Evolutionary conservation across 2,888 invertebrate species (phyloP).

Genomic region (Tenthredo notha): DNA sequence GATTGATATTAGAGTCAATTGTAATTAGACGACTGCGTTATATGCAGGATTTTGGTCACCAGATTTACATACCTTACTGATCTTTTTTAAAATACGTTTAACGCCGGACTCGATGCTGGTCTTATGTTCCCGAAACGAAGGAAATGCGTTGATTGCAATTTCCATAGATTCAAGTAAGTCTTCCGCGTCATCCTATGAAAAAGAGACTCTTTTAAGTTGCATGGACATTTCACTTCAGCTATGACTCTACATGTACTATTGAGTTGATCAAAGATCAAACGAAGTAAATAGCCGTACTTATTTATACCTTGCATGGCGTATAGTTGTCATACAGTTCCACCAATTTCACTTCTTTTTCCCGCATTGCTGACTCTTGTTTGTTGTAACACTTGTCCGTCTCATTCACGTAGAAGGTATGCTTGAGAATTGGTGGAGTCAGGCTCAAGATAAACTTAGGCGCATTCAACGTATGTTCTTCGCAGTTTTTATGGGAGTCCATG

Average conservation of each 20-base stretch:
- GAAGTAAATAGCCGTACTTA: constrained; percentile 1
- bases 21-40: not conserved
- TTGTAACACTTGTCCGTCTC: constrained; percentile 22
- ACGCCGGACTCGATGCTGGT: not conserved
- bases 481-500: not conserved
- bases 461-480: constrained; percentile 22
- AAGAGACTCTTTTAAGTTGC: not conserved
- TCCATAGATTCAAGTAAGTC: not conserved
- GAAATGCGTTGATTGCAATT: not conserved
- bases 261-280: not conserved
- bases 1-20: not conserved
- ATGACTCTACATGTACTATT: not conserved
- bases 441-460: constrained; percentile 62
- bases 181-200: not conserved
- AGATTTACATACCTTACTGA: not conserved
- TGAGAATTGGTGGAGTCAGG: constrained; percentile 62
- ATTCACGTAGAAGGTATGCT: constrained; percentile 24
- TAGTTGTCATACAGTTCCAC: constrained; percentile 62
- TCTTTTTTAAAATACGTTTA: not conserved
- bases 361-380: constrained; percentile 42
- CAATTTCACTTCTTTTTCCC: constrained; percentile 60
- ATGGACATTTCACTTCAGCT: not conserved
- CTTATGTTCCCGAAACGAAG: not conserved
- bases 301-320: constrained; percentile 64
- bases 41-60: not conserved